A percentile compares a stretch with the other conserved stretches of the same genome.
These are phyloP conservation scores for Eretmocerus hayati DNA, from an alignment of 2,888 invertebrate species.

Conservation along the genomic window DNA sequence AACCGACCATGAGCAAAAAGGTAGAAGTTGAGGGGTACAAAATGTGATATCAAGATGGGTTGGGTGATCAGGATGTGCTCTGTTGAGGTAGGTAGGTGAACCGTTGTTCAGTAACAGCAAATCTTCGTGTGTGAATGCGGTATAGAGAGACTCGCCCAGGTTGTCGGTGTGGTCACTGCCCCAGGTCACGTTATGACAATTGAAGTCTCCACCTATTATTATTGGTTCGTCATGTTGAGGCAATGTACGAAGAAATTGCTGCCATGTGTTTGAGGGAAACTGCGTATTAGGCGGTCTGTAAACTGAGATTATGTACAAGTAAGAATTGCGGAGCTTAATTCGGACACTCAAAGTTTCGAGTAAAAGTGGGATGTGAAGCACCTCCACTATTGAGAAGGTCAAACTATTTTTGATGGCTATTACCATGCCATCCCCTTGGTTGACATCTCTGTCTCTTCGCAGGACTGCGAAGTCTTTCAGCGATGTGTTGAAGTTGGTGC, in stretches of 20 bases:
- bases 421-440: slow-evolving; percentile 5
- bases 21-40: slow-evolving; percentile 2
- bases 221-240: not conserved
- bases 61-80: not conserved
- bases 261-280: not conserved
- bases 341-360: slow-evolving; percentile 8
- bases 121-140: not conserved
- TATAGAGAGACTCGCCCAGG: not conserved
- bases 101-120: slow-evolving; percentile 10
- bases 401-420: slow-evolving; percentile 6
- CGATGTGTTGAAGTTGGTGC: not conserved
- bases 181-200: slow-evolving; percentile 16
- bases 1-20: slow-evolving; percentile 9
- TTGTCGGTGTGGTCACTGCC: slow-evolving; percentile 4
- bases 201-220: slow-evolving; percentile 16
- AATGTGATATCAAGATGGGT: slow-evolving; percentile 14
- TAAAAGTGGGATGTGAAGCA: not conserved
- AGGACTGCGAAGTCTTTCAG: slow-evolving; percentile 5
- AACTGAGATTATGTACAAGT: not conserved
- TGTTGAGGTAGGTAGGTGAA: slow-evolving; percentile 8
- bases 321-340: not conserved
- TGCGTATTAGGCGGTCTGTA: not conserved
- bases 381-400: not conserved
- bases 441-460: not conserved
- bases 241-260: not conserved